Conservation (phyloP, 2,797 vertebrate genomes). For the Poecile montanus region DNA sequence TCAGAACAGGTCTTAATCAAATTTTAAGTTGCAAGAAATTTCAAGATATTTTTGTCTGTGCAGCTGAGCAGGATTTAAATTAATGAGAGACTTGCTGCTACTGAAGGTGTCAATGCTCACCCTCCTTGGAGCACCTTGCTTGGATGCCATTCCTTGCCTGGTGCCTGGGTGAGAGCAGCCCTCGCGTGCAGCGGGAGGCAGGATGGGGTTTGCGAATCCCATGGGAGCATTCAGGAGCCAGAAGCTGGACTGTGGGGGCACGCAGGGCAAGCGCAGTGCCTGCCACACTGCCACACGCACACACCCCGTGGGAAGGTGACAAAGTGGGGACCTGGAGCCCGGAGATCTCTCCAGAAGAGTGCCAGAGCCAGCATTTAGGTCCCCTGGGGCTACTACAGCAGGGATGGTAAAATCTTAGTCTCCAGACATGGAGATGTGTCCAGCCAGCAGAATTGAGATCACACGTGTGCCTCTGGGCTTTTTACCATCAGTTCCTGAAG, state of each 20-base stretch:
- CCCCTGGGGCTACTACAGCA: not conserved
- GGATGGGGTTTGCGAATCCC: not conserved
- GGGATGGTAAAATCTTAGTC: not conserved
- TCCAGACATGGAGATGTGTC: not conserved
- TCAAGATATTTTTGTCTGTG: not conserved
- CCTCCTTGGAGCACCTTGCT: not conserved
- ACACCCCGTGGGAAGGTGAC: too few relatives aligned
- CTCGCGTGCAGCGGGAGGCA: fast-evolving
- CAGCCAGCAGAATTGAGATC: not conserved
- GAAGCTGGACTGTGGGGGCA: not conserved
- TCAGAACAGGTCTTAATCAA: not conserved
- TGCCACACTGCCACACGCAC: fast-evolving
- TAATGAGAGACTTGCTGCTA: not conserved
- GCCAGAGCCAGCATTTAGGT: not conserved
- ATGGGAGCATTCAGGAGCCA: fast-evolving
- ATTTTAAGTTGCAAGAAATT: not conserved
- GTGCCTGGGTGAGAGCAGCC: not conserved
- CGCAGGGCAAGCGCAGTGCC: fast-evolving
- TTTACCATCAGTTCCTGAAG: not conserved
- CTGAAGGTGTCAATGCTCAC: not conserved
- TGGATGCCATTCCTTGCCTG: not conserved
- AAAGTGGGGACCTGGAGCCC: not conserved
- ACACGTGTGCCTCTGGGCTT: fast-evolving
- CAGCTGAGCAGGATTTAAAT: not conserved
- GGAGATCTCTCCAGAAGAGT: not conserved